Base-by-base conservation (phyloP, 2,888 invertebrate genomes). In the Tryphoninae sp. region DNA sequence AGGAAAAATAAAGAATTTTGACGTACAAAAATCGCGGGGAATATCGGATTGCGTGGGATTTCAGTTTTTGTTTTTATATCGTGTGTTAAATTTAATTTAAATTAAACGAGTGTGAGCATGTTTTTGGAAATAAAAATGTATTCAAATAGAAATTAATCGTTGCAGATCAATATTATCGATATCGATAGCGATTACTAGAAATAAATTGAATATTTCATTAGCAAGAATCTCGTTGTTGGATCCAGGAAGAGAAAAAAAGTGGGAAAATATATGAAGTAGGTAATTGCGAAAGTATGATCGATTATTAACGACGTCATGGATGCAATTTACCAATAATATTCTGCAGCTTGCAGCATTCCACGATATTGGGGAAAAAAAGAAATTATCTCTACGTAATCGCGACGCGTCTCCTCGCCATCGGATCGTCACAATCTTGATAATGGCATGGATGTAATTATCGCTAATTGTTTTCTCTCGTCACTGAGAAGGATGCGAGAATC, bases 401-500 rank as follows among this genome's bases (percentile, higher is more conserved):
- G 62, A 77, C 64, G 64, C 49, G n/a, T 23, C 40, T 64, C 23
- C 11, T 51, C 4, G 11, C 23, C 2, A 16, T 42, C 2, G 42
- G 22, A 61, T 71, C 45, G 64, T 71, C 77, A 9, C 65, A 74
- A 78, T 81, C 42, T 23, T 7, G 42, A 19, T 40, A 26, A 9
- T 74, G 49, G 55, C 26, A 55, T 58, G n/a, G 64, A 19, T 22
- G 45, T 55, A 73, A 68, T 73, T 73, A 69, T 51, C 62, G 62
- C 73, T 64, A 65, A 73, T 68, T 68, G 55, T 40, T 73, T 77
- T 73, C 40, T 51, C 67, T 33, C 73, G 77, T 73, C 58, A 16
- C 55, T 26, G 40, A 64, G 13, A 23, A 55, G 19, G 19, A 55
- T 19, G 19, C 22, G 49, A 11, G 53, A 64, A 45, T 59, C 33